Evolutionary conservation across 2,113 vertebrate species (phyloP).

Genomic region (Eublepharis macularius): DNA sequence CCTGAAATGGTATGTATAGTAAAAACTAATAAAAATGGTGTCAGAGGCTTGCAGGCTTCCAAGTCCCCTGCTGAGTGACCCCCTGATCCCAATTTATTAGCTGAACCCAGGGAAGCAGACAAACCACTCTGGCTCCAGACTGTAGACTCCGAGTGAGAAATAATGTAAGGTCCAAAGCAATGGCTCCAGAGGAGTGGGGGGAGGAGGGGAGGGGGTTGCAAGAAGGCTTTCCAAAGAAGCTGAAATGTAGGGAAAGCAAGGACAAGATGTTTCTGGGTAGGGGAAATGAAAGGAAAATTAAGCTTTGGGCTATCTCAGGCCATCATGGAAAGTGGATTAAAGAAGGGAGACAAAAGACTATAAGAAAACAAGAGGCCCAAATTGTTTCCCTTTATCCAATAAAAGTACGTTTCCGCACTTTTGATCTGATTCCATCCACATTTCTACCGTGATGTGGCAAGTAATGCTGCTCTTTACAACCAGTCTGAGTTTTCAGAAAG

Average conservation of each 20-base stretch:
- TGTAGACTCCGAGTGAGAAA: constrained; percentile 77
- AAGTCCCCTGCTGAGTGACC: constrained; percentile 81
- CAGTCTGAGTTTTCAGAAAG: background rate
- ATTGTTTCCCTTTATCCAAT: constrained; percentile 52
- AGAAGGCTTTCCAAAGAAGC: constrained; percentile 49
- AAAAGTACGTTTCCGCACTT: background rate
- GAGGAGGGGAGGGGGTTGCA: background rate
- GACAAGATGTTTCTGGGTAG: constrained; percentile 50
- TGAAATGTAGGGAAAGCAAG: constrained; percentile 53
- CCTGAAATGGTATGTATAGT: constrained; percentile 79
- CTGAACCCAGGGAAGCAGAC: constrained; percentile 79
- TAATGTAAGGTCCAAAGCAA: constrained; percentile 68
- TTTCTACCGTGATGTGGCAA: too few relatives aligned
- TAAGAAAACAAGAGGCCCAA: constrained; percentile 41
- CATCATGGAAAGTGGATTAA: constrained; percentile 35
- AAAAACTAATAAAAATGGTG: constrained; percentile 86
- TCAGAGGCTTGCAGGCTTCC: constrained; percentile 81
- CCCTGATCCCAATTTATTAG: constrained; percentile 85
- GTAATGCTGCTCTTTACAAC: too few relatives aligned
- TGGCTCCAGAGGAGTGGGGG: constrained; percentile 65
- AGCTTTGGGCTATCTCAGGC: constrained; percentile 46
- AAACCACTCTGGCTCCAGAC: constrained; percentile 80
- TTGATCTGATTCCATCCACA: too few relatives aligned
- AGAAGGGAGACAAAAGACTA: constrained; percentile 37
- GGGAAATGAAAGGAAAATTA: constrained; percentile 38